Conservation (phyloP, 2,113 vertebrate genomes). For the Carassius auratus region DNA sequence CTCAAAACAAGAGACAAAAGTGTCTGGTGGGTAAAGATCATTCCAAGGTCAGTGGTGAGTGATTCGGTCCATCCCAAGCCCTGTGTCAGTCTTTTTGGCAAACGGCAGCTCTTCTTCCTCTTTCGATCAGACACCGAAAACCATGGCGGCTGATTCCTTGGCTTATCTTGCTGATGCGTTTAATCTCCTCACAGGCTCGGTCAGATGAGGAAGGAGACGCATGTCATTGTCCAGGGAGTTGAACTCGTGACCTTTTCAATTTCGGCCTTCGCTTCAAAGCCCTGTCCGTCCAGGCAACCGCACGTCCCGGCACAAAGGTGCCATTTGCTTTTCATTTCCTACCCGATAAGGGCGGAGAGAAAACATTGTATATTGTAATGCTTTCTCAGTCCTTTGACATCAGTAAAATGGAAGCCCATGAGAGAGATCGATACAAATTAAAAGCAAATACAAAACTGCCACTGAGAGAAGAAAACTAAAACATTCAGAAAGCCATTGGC, state of each 20-base stretch:
- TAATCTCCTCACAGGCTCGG: constrained; percentile 75
- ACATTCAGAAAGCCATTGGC: constrained; percentile 72
- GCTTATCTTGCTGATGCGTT: constrained; percentile 76
- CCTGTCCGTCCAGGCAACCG: constrained; percentile 72
- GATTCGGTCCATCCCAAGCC: constrained; percentile 64
- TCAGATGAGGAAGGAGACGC: constrained; percentile 70
- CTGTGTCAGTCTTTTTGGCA: constrained; percentile 57
- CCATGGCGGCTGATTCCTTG: constrained; percentile 69
- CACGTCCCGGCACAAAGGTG: constrained; percentile 79
- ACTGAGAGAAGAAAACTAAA: constrained; percentile 60
- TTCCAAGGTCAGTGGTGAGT: constrained; percentile 73
- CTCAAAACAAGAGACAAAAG: constrained; percentile 62
- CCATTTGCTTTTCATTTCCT: constrained; percentile 84
- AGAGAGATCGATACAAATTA: constrained; percentile 84
- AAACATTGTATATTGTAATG: constrained; percentile 83
- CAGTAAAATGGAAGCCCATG: constrained; percentile 74
- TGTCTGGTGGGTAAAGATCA: constrained; percentile 62
- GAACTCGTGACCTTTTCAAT: constrained; percentile 83
- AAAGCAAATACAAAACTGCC: constrained; percentile 83
- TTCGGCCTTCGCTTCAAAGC: constrained; percentile 74
- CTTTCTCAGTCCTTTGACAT: constrained; percentile 78
- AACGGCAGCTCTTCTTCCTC: constrained; percentile 66
- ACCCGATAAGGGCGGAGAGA: constrained; percentile 70
- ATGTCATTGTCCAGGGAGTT: constrained; percentile 79
- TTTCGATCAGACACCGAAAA: constrained; percentile 63